A percentile compares a stretch with the other conserved stretches of the same genome.
phyloP scores from a whole-genome alignment of 2,888 invertebrate genomes.

The Antheraea yamamai region DNA sequence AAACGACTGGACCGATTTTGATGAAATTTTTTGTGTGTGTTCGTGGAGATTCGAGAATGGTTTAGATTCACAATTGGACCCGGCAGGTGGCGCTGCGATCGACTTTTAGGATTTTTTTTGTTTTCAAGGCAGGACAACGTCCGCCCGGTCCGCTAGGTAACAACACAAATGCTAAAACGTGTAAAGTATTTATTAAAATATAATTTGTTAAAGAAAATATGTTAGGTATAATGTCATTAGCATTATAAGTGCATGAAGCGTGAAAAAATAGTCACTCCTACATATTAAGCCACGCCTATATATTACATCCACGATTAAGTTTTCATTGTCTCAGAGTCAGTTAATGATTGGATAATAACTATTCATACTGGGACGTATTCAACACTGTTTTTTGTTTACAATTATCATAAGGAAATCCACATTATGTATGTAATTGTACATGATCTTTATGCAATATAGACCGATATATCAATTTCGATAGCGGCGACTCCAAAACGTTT shows the following conservation, averaged over 20 bases:
- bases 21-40: too few relatives aligned
- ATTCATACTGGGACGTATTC: not conserved
- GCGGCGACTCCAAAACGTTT: too few relatives aligned
- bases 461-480: too few relatives aligned
- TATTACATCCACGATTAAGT: conserved; percentile 36
- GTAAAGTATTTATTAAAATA: too few relatives aligned
- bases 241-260: conserved; percentile 52
- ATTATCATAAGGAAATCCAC: not conserved
- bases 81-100: too few relatives aligned
- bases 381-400: not conserved
- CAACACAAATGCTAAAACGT: too few relatives aligned
- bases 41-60: too few relatives aligned
- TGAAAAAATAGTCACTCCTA: conserved; percentile 67
- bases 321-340: conserved; percentile 10
- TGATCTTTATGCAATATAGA: not conserved
- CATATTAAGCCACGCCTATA: conserved; percentile 56
- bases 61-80: too few relatives aligned
- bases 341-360: conserved; percentile 11
- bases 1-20: too few relatives aligned
- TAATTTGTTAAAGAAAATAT: conserved; percentile 23
- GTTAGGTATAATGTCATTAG: not conserved
- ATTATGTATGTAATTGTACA: conserved; percentile 2
- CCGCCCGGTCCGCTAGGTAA: too few relatives aligned
- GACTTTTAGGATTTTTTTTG: too few relatives aligned
- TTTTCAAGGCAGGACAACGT: too few relatives aligned